phyloP scores from a whole-genome alignment of 2,113 vertebrate genomes.

The Tupaia tana region DNA sequence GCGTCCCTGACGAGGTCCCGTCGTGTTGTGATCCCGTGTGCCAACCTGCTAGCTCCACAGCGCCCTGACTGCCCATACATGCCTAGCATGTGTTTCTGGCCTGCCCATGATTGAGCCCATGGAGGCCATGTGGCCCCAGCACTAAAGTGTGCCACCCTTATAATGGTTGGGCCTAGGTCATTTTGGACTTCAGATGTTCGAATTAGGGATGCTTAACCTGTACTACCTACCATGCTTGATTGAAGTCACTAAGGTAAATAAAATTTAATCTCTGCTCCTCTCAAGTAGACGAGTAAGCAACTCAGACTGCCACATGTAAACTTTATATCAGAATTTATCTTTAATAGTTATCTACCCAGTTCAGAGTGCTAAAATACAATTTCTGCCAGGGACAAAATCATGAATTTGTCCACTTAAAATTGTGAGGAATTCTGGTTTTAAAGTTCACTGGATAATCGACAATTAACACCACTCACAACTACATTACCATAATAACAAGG shows the following conservation, averaged over 20 bases:
- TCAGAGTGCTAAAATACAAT: conserved; percentile 39
- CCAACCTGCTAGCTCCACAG: too few species aligned
- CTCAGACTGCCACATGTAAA: conserved; percentile 40
- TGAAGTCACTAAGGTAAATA: conserved; percentile 44
- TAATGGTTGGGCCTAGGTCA: too few species aligned
- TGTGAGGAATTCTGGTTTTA: conserved; percentile 23
- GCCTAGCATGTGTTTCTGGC: too few species aligned
- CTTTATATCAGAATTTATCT: not conserved
- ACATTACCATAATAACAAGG: conserved; percentile 3
- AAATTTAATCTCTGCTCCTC: conserved; percentile 42
- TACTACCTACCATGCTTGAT: not conserved
- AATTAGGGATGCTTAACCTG: too few species aligned
- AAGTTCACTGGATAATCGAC: conserved; percentile 47
- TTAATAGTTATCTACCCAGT: conserved; percentile 37
- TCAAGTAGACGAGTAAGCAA: conserved; percentile 44
- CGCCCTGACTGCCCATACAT: too few species aligned
- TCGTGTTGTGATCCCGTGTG: too few species aligned
- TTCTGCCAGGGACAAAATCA: conserved; percentile 22
- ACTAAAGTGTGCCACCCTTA: too few species aligned
- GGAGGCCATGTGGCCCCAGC: too few species aligned
- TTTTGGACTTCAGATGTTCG: too few species aligned
- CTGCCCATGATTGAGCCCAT: too few species aligned
- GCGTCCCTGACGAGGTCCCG: too few species aligned
- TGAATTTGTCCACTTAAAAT: conserved; percentile 49
- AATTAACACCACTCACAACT: conserved; percentile 39